Percentiles rank a stretch among this genome's conserved stretches.
Conservation (phyloP, 2,113 vertebrate species). For the Polypterus senegalus region DNA sequence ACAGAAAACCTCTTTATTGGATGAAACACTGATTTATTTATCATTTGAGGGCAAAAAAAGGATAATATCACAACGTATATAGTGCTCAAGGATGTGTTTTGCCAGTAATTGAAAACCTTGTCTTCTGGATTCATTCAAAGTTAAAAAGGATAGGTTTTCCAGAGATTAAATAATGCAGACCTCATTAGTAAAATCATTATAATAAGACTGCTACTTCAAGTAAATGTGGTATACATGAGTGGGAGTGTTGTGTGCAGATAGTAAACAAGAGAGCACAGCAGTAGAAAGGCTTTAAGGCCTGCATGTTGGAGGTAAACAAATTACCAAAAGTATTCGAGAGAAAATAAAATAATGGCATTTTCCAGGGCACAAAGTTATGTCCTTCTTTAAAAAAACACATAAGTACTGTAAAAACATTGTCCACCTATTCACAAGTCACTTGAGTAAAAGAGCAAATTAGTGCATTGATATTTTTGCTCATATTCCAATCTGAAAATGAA, state of each 20-base stretch:
- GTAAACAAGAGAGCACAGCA: neutral
- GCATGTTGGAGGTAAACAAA: neutral
- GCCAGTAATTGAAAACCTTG: neutral
- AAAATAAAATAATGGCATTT: too few relatives aligned
- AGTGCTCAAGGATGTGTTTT: neutral
- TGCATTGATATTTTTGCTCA: too few relatives aligned
- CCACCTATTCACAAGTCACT: too few relatives aligned
- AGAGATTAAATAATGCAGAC: neutral
- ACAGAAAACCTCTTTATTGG: neutral
- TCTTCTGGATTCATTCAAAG: neutral
- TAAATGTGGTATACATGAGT: neutral
- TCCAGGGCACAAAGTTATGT: too few relatives aligned
- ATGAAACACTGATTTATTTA: neutral
- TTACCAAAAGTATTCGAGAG: slow-evolving; percentile 18
- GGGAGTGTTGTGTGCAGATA: slow-evolving; percentile 19
- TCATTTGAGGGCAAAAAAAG: neutral
- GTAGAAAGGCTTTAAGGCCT: neutral
- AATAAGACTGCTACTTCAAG: neutral
- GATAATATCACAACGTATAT: neutral
- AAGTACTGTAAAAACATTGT: too few relatives aligned
- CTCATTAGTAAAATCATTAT: neutral
- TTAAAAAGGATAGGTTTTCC: too few relatives aligned
- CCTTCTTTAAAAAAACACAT: too few relatives aligned
- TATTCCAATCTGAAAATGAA: too few relatives aligned
- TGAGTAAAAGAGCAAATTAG: too few relatives aligned